phyloP scores from a whole-genome alignment of 2,797 vertebrate species.

The Iguana delicatissima region DNA sequence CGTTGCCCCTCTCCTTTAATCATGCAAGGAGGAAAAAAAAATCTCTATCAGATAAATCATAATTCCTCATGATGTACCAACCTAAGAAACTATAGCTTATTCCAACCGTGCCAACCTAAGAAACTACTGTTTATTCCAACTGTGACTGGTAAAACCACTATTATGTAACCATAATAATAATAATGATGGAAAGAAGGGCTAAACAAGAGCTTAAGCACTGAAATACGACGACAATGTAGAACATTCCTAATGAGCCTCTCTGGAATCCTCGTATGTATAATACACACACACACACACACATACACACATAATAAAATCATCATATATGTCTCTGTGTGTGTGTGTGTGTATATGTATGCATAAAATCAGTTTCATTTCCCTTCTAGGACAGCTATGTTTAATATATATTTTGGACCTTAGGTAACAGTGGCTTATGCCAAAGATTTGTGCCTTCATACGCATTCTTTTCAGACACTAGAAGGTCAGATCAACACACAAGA shows the following conservation, averaged over 20 bases:
- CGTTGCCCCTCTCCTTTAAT: not conserved
- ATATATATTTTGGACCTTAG: not conserved
- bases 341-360: too few relatives aligned
- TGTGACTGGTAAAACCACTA: not conserved
- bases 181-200: not conserved
- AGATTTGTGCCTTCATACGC: not conserved
- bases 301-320: too few relatives aligned
- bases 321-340: too few relatives aligned
- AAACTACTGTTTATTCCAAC: not conserved
- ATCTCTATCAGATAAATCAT: not conserved
- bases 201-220: not conserved
- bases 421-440: not conserved
- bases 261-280: not conserved
- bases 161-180: not conserved
- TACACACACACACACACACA: too few relatives aligned
- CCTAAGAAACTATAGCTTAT: not conserved
- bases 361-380: not conserved
- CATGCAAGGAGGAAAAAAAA: not conserved
- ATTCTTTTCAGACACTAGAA: slow-evolving; percentile 11
- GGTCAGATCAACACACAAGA: not conserved
- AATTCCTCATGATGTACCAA: not conserved
- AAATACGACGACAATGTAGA: not conserved
- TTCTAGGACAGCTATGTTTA: not conserved
- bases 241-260: not conserved
- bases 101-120: too few relatives aligned